phyloP scores from a whole-genome alignment of 2,797 vertebrate genomes.

The Dallia pectoralis region DNA sequence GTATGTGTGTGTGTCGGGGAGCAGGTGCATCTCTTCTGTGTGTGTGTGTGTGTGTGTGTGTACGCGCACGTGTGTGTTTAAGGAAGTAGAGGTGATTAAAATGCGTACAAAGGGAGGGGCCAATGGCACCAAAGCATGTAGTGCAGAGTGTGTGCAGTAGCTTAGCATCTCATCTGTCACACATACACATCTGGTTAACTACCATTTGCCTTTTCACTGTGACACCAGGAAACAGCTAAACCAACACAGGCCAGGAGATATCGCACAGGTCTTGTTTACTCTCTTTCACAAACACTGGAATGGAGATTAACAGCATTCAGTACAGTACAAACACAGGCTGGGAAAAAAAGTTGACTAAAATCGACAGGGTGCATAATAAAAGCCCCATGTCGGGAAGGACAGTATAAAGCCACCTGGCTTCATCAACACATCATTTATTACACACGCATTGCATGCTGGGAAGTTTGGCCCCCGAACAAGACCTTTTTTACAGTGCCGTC shows the following conservation, averaged over 20 bases:
- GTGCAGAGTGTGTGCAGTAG: constrained; percentile 16
- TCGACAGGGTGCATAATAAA: constrained; percentile 1
- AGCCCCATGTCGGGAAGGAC: not conserved
- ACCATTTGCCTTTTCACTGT: not conserved
- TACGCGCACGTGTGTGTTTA: not conserved
- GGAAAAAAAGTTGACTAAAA: constrained; percentile 15
- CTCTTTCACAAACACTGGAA: not conserved
- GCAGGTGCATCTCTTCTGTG: constrained; percentile 5
- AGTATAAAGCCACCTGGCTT: not conserved
- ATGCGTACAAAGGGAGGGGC: constrained; percentile 29
- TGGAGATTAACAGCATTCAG: not conserved
- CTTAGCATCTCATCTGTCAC: not conserved
- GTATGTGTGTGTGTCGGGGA: constrained; percentile 11
- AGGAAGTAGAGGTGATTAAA: constrained; percentile 22
- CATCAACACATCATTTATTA: not conserved
- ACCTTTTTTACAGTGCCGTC: not conserved
- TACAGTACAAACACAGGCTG: not conserved
- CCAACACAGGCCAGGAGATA: not conserved
- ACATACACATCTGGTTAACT: not conserved
- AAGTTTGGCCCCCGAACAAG: not conserved
- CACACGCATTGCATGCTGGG: not conserved
- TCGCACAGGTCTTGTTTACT: not conserved
- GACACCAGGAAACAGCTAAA: not conserved
- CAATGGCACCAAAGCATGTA: constrained; percentile 16
- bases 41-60: constrained; percentile 7